Evolutionary conservation across 2,113 vertebrate species (phyloP), one percentile per base, ranked within the genome.

Genomic region (Propithecus coquereli): DNA sequence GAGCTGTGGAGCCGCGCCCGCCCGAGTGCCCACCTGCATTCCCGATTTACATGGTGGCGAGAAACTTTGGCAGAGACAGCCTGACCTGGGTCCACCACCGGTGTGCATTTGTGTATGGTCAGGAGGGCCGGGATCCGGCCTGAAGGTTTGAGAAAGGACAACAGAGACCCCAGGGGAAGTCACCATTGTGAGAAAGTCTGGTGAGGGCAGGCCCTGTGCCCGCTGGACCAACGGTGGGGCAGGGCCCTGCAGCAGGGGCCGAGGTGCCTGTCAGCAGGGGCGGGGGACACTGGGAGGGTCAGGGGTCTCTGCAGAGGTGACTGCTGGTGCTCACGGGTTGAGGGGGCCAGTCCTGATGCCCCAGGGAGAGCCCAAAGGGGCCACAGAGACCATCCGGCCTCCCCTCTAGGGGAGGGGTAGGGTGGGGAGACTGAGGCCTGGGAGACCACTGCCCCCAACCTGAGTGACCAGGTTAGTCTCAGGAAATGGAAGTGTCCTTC

Each of bases 1-100:
- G 16, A 2, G 0, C 9, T 0, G 25, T 43, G 52, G 16, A 5
- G 37, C 3, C 66, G n/a, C n/a, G n/a, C 47, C 59, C 1, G 0
- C 18, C 65, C 2, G 1, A 6, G 70, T 3, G 3, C 43, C 16
- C 30, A 3, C 23, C 45, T 37, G 14, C 30, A 25, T 34, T 18
- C n/a, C 59, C 18, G 14, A 13, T 18, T 63, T 32, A 3, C 10
- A 0, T 0, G 30, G 40, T 25, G 32, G 54, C 34, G 45, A 63
- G 52, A 57, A 59, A 4, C 25, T 43, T 30, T 50, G 3, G 9
- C 81, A 76, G 37, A 74, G 83, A 87, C 8, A 7, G 1, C 0
- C 20, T 59, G 77, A 88, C 68, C 3, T 13, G 10, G 68, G 45
- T 5, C 59, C 14, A 3, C 61, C 12, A 16, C 14, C 14, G 18